These are phyloP conservation scores for Pterocles gutturalis DNA, from an alignment of 2,113 vertebrate species.

Conservation along the genomic window DNA sequence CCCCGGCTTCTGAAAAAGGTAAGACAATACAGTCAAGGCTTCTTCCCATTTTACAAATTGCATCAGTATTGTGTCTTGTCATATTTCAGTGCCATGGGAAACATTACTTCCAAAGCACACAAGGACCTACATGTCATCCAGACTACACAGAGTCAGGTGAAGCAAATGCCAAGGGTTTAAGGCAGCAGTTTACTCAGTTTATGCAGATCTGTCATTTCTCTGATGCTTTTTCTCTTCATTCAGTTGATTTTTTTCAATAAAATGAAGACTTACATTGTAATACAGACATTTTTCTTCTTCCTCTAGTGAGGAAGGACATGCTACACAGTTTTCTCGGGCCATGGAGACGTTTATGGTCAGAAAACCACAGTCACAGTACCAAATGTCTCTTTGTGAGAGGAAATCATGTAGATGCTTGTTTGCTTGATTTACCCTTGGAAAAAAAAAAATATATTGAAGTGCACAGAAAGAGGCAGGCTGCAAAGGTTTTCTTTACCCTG, in stretches of 20 bases:
- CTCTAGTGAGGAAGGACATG: neutral
- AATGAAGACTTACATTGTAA: neutral
- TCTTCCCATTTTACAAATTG: neutral
- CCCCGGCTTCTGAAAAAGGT: conserved; percentile 97
- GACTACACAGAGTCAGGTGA: neutral
- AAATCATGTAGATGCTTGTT: neutral
- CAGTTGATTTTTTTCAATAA: neutral
- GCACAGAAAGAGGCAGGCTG: neutral
- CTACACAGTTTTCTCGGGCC: neutral
- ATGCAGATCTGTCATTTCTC: neutral
- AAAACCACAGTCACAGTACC: neutral
- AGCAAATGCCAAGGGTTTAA: neutral
- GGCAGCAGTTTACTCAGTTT: neutral
- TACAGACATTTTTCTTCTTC: neutral
- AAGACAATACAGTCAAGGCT: conserved; percentile 62
- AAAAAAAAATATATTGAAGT: neutral
- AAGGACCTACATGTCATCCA: neutral
- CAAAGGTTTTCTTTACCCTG: neutral
- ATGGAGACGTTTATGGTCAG: neutral
- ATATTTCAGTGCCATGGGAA: neutral
- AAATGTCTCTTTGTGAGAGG: neutral
- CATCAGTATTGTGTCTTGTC: neutral
- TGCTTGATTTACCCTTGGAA: neutral
- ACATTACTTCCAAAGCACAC: neutral
- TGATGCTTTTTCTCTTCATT: neutral